A percentile compares a stretch with the other conserved stretches of the same genome.
These are phyloP conservation scores for Passer montanus DNA, from an alignment of 2,113 vertebrate genomes.

Conservation along the genomic window DNA sequence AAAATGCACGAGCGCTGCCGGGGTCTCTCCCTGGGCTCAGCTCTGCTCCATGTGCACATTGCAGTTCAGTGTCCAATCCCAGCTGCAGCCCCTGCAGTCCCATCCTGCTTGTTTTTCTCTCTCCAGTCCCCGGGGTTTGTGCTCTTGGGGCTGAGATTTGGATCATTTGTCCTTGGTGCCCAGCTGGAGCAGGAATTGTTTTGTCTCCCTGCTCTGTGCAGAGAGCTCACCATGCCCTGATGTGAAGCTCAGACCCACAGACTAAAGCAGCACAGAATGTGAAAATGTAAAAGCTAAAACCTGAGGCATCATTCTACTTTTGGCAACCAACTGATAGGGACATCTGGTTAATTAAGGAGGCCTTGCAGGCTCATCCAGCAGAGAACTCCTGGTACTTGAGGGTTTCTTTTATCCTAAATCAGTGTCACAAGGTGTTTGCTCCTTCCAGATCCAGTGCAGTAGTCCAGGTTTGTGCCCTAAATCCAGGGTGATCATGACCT, in stretches of 20 bases:
- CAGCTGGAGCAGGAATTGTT: not conserved
- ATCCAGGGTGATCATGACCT: not conserved
- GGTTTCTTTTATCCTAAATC: accelerated
- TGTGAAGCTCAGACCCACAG: not conserved
- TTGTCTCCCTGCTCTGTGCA: not conserved
- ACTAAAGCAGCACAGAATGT: not conserved
- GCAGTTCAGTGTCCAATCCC: too few species aligned
- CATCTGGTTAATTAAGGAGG: accelerated
- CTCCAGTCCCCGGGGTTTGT: not conserved
- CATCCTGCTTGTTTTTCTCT: not conserved
- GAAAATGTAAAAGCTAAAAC: not conserved
- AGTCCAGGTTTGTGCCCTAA: not conserved
- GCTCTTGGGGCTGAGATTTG: not conserved
- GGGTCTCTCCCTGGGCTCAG: too few species aligned
- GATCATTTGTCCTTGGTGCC: not conserved
- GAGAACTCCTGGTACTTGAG: not conserved
- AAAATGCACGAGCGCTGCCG: too few species aligned
- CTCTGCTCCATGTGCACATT: too few species aligned
- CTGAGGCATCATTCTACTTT: not conserved
- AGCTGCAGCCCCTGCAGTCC: too few species aligned
- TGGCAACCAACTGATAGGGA: not conserved
- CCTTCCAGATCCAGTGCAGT: not conserved
- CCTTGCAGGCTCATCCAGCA: accelerated
- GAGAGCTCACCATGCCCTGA: not conserved
- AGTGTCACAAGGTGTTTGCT: not conserved